Conservation (phyloP, 2,888 invertebrate species). For the Cosmia trapezina region DNA sequence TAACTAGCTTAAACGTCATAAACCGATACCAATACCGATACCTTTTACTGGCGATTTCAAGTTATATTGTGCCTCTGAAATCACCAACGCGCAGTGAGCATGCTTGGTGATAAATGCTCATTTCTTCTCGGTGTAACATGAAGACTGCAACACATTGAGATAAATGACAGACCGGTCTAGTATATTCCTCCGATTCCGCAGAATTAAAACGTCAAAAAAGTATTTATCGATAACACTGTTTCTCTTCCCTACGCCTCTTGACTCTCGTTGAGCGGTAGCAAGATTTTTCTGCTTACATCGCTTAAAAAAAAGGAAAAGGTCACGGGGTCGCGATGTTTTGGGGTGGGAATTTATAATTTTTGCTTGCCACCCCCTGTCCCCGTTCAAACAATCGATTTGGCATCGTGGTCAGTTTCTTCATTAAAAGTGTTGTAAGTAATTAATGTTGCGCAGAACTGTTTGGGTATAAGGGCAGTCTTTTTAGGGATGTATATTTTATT, state of each 20-base stretch:
- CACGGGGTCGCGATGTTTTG: conserved; percentile 79
- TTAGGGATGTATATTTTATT: not conserved
- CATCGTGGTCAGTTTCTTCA: conserved; percentile 33
- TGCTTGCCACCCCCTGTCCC: conserved; percentile 49
- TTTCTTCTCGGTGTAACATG: not conserved
- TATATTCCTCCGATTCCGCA: no score
- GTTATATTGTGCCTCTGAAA: not conserved
- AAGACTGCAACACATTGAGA: not conserved
- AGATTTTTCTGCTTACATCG: conserved; percentile 81
- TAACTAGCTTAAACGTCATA: not conserved
- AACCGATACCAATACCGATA: not conserved
- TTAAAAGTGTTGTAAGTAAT: conserved; percentile 21
- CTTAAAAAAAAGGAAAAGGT: conserved; percentile 82
- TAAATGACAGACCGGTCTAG: not conserved
- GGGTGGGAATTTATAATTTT: conserved; percentile 66
- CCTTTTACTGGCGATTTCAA: not conserved
- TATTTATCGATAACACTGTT: conserved; percentile 57
- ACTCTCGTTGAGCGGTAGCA: conserved; percentile 73
- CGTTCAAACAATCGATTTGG: conserved; percentile 52
- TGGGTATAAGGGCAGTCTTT: not conserved
- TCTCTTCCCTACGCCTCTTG: conserved; percentile 67
- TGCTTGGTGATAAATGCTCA: not conserved
- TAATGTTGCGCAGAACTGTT: conserved; percentile 19
- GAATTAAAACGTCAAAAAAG: not conserved
- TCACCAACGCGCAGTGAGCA: not conserved